Percentiles rank a stretch among this genome's conserved stretches.
phyloP scores from a whole-genome alignment of 1,140 invertebrate species.

The Odontomachus brunneus region DNA sequence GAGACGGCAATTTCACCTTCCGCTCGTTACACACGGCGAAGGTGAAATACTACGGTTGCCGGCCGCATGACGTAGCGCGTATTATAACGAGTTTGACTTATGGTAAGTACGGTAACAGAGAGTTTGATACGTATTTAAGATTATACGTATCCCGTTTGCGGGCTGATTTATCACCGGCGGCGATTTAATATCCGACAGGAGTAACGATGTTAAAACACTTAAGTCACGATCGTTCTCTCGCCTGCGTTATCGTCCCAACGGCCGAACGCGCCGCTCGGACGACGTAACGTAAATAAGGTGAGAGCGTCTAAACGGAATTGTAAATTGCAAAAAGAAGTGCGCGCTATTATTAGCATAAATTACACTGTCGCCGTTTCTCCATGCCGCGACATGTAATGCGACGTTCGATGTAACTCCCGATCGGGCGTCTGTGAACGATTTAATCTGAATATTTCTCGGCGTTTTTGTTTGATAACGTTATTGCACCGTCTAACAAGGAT shows the following conservation, averaged over 20 bases:
- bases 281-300: too few relatives aligned
- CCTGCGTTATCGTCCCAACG: conserved; percentile 6
- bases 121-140: conserved; percentile 53
- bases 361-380: too few relatives aligned
- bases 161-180: conserved; percentile 51
- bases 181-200: conserved; percentile 45
- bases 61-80: conserved; percentile 35
- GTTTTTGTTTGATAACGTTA: too few relatives aligned
- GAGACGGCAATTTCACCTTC: conserved; percentile 31
- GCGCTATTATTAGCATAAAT: too few relatives aligned
- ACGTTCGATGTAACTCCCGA: too few relatives aligned
- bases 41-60: conserved; percentile 12
- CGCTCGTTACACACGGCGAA: conserved; percentile 22
- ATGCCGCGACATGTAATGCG: too few relatives aligned
- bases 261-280: too few relatives aligned
- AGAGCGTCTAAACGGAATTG: too few relatives aligned
- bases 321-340: too few relatives aligned
- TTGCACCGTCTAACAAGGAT: too few relatives aligned
- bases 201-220: conserved; percentile 48
- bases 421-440: too few relatives aligned
- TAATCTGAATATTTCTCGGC: too few relatives aligned
- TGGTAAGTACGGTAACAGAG: conserved; percentile 45
- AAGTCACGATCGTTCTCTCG: conserved; percentile 36
- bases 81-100: conserved; percentile 54
- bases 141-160: conserved; percentile 44